Base-by-base conservation (phyloP, 2,888 invertebrate genomes). In the Dexiosoma caninum region DNA sequence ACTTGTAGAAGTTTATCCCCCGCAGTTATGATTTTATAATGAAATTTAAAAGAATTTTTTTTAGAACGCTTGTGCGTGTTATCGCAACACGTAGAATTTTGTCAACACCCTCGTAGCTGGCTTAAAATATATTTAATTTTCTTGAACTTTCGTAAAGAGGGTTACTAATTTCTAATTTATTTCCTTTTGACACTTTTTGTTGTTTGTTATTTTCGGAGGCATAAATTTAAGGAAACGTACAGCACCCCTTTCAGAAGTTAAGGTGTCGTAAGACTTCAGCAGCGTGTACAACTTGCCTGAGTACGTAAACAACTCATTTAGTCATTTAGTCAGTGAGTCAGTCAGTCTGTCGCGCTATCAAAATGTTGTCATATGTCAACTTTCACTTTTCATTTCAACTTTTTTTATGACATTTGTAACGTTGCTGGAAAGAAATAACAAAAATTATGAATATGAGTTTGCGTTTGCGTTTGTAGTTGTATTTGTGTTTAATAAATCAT, bases 401-500 rank as follows among this genome's bases (percentile, higher is more conserved):
- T 2, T 19, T 30, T 46, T 44, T 12, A 35, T 16, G 10, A 23
- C 16, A 23, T 23, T 46, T 55, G n/a, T 42, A 16, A 30, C 6
- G 1, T 57, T 37, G 27, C 6, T 27, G 6, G 6, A 5, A 30
- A 53, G 2, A 23, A 35, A 12, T 23, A 37, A 14, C 16, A 62
- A 49, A 64, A n/a, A 21, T 21, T 6, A 8, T 51, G 8, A 32
- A 21, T 19, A 55, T n/a, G 12, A 5, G 6, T 27, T 3, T 27
- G 7, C 7, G 12, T n/a, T n/a, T n/a, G n/a, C n/a, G n/a, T n/a
- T n/a, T n/a, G n/a, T n/a, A n/a, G n/a, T n/a, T n/a, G n/a, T 9
- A 1, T 70, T 57, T 37, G 10, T 30, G 10, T 19, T 21, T 42
- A 71, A 71, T 71, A 71, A 62, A 71, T 71, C 32, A 71, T 71